Percentiles rank a stretch among this genome's conserved stretches.
phyloP scores from a whole-genome alignment of 2,797 vertebrate species.

The Chaetodon trifasciatus region DNA sequence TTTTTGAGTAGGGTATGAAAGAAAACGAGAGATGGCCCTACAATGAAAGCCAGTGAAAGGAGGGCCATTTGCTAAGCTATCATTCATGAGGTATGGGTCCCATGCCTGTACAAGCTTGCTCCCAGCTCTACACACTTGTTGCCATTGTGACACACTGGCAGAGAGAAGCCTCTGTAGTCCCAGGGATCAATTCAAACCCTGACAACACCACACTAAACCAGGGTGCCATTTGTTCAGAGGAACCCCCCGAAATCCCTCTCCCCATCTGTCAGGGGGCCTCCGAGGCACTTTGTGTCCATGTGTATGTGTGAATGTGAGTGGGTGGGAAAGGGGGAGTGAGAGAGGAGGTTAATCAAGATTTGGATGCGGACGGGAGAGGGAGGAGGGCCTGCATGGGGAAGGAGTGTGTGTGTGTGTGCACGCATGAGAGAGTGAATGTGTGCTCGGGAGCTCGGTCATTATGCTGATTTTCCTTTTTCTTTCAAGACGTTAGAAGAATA shows the following conservation, averaged over 20 bases:
- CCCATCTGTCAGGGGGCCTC: conserved; percentile 93
- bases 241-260: conserved; percentile 83
- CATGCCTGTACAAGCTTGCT: conserved; percentile 90
- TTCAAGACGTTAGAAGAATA: conserved; percentile 88
- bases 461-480: conserved; percentile 89
- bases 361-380: conserved; percentile 84
- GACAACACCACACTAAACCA: conserved; percentile 89
- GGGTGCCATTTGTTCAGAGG: conserved; percentile 86
- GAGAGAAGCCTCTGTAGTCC: conserved; percentile 87
- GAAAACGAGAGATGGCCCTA: conserved; percentile 80
- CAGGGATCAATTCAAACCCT: conserved; percentile 89
- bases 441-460: conserved; percentile 88
- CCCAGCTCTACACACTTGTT: conserved; percentile 89
- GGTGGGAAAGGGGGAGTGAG: conserved; percentile 83
- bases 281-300: conserved; percentile 84
- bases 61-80: conserved; percentile 88
- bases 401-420: conserved; percentile 67
- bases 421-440: conserved; percentile 82
- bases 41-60: conserved; percentile 85
- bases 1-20: conserved; percentile 84
- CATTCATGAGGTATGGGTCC: conserved; percentile 88
- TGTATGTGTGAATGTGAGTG: conserved; percentile 86
- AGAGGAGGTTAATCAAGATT: conserved; percentile 89
- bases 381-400: conserved; percentile 74
- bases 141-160: conserved; percentile 89